Percentiles rank a stretch among this genome's conserved stretches.
These are phyloP conservation scores for Aeoliscus strigatus DNA, from an alignment of 2,797 vertebrate species.

Conservation along the genomic window DNA sequence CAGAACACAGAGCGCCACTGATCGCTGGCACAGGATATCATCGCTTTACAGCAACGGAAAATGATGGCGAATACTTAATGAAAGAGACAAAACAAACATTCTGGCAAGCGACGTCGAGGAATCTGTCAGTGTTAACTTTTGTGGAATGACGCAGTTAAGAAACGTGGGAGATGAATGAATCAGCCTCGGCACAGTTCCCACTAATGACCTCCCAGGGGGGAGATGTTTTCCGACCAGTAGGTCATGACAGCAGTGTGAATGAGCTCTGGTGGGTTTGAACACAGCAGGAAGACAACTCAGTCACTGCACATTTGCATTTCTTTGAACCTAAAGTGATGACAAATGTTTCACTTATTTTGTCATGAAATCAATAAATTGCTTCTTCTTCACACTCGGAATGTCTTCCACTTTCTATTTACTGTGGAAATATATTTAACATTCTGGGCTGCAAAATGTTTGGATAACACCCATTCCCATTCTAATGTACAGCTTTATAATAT, in stretches of 20 bases:
- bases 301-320: constrained; percentile 11
- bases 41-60: constrained; percentile 3
- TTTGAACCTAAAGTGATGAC: no score
- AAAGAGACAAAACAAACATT: constrained; percentile 5
- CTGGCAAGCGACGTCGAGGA: constrained; percentile 5
- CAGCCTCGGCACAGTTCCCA: constrained; percentile 22
- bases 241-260: constrained; percentile 38
- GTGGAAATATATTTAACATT: no score
- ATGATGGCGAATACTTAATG: constrained; percentile 5
- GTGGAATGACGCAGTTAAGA: constrained; percentile 22
- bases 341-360: constrained; percentile 3
- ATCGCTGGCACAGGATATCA: neutral
- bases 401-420: no score
- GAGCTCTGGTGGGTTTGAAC: constrained; percentile 26
- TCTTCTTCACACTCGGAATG: no score
- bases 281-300: constrained; percentile 5
- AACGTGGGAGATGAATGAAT: constrained; percentile 39
- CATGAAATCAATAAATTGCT: no score
- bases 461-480: no score
- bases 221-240: constrained; percentile 32
- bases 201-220: constrained; percentile 44
- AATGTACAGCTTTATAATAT: no score
- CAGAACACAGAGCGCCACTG: neutral
- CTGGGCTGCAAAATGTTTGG: no score
- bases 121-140: constrained; percentile 39